Evolutionary conservation across 2,888 invertebrate species (phyloP), one percentile per base, ranked within the genome.

Genomic region (Clivina fossor): DNA sequence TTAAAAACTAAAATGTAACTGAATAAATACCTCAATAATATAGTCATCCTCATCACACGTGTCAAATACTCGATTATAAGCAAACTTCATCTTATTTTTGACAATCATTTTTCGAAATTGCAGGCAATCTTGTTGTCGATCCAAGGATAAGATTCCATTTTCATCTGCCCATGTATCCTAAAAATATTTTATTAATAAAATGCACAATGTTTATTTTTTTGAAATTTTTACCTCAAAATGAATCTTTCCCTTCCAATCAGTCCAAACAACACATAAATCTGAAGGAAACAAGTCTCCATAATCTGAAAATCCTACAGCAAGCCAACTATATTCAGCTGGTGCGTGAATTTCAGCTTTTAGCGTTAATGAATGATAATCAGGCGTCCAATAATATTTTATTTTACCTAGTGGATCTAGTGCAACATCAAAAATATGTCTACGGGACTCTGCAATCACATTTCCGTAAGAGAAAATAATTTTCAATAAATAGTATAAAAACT

Each of bases 291-390:
- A 66, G 38, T 83, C 79, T 1, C 93, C 93, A 56, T 88, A 81
- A 66, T 90, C 84, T 1, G 93, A 93, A 74, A 93, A 93, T 26
- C 93, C 93, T 43, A 93, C 67, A 1, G 88, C 91, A 65, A 93
- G 85, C 93, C 93, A 93, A 1, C 70, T 68, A 8, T 78, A 76
- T 35, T 74, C 71, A 1, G 74, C 70, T 0, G 80, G 75, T 35
- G 81, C 65, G 46, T 78, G 73, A 11, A 85, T 66, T 64, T 78
- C 78, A 61, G 84, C 81, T 59, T 68, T 68, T 16, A 80, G 66
- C 2, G 61, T 62, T 40, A 72, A 64, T 8, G 67, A 62, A 8
- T 64, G 59, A 61, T 78, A 78, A 63, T 80, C 74, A 18, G 78
- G 58, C 8, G 69, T 66, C 80, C 80, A 81, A 61, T 75, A 74